Conservation (phyloP, 2,113 vertebrate species). For the Chionis minor region DNA sequence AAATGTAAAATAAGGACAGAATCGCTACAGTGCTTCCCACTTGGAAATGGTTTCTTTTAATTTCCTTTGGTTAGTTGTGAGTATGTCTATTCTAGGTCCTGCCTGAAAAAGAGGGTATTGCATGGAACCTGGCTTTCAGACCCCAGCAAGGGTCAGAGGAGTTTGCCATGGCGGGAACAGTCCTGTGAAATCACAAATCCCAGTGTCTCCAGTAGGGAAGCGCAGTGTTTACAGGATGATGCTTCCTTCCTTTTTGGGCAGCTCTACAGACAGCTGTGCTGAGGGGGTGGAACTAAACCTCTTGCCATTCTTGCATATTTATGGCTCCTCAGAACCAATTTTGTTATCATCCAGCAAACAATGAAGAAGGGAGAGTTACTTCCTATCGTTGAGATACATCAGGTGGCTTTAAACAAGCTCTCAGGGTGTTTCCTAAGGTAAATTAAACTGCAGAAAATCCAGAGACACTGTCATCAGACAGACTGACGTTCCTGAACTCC, state of each 20-base stretch:
- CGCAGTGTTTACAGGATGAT: slow-evolving; percentile 13
- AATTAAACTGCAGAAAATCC: not conserved
- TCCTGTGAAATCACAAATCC: slow-evolving; percentile 7
- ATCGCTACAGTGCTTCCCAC: not conserved
- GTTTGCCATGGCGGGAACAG: not conserved
- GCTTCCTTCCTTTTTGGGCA: slow-evolving; percentile 38
- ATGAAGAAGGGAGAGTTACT: not conserved
- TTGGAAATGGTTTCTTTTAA: not conserved
- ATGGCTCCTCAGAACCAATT: not conserved
- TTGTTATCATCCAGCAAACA: not conserved
- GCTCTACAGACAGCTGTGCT: slow-evolving; percentile 55
- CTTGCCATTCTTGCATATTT: slow-evolving; percentile 17
- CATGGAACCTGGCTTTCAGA: not conserved
- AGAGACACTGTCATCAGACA: not conserved
- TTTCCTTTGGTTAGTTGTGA: not conserved
- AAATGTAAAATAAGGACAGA: not conserved
- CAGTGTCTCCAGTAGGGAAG: slow-evolving; percentile 18
- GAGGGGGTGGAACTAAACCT: slow-evolving; percentile 37
- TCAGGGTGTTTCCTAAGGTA: not conserved
- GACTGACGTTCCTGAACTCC: not conserved
- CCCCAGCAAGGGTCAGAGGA: not conserved
- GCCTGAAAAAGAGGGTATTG: not conserved
- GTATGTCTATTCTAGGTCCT: not conserved
- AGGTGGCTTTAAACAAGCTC: not conserved
- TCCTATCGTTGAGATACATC: not conserved